These are phyloP conservation scores for Delphinus delphis DNA, from an alignment of 2,113 vertebrate species.

Conservation along the genomic window DNA sequence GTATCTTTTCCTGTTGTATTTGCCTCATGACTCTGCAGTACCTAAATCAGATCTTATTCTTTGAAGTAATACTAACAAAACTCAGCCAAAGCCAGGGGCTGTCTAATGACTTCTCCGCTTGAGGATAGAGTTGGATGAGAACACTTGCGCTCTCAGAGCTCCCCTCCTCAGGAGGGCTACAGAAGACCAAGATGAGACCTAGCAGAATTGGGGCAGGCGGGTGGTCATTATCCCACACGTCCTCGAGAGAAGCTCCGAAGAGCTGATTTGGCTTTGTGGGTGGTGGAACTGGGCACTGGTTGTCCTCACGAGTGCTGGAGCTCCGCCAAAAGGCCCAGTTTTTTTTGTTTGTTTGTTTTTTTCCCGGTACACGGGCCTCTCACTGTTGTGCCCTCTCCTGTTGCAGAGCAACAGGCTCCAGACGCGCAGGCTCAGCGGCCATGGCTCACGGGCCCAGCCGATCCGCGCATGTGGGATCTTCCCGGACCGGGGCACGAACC, in stretches of 20 bases:
- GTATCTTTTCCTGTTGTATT: not conserved
- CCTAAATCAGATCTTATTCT: not conserved
- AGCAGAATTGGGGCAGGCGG: constrained; percentile 91
- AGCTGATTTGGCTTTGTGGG: constrained; percentile 83
- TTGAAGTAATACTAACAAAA: not conserved
- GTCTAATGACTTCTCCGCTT: not conserved
- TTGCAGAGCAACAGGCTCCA: no score
- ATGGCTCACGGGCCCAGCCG: no score
- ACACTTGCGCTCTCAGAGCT: not conserved
- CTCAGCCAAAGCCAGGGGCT: not conserved
- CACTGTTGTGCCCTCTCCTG: no score
- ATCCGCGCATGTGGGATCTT: no score
- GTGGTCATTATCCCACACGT: constrained; percentile 86
- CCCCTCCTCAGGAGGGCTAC: not conserved
- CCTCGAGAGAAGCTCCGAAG: constrained; percentile 87
- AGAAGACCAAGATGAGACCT: constrained; percentile 71
- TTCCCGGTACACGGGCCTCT: no score
- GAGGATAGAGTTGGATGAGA: not conserved
- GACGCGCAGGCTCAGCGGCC: no score
- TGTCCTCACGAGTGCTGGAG: constrained; percentile 85
- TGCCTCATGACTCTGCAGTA: not conserved
- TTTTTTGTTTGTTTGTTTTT: no score
- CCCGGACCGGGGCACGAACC: no score
- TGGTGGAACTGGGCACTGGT: constrained; percentile 81
- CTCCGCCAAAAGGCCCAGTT: constrained; percentile 91